These are phyloP conservation scores for Melopsittacus undulatus DNA, from an alignment of 2,797 vertebrate species.

Conservation along the genomic window DNA sequence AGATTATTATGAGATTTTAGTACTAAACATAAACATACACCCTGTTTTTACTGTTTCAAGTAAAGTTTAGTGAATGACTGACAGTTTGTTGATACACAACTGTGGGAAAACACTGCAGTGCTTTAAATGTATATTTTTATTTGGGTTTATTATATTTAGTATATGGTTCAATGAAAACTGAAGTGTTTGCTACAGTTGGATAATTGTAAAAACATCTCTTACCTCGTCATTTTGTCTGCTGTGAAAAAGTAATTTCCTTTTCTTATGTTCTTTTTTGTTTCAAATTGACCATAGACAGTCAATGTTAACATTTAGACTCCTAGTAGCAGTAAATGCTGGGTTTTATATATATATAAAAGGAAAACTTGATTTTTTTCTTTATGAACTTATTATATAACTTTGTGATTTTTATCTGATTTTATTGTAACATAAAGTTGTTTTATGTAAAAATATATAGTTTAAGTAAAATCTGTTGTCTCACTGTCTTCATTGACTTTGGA, in stretches of 20 bases:
- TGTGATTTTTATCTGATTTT: slow-evolving; percentile 86
- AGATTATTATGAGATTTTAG: slow-evolving; percentile 29
- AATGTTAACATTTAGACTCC: slow-evolving; percentile 56
- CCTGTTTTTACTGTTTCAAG: slow-evolving; percentile 54
- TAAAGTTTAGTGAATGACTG: slow-evolving; percentile 44
- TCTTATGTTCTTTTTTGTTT: neutral
- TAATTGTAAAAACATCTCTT: slow-evolving; percentile 54
- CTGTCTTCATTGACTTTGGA: slow-evolving; percentile 8
- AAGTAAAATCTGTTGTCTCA: slow-evolving; percentile 59
- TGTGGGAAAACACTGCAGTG: slow-evolving; percentile 62
- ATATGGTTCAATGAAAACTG: slow-evolving; percentile 60
- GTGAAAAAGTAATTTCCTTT: slow-evolving; percentile 39
- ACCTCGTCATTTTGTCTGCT: slow-evolving; percentile 57
- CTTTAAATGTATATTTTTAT: slow-evolving; percentile 74
- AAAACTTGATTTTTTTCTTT: slow-evolving; percentile 73
- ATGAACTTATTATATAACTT: slow-evolving; percentile 79
- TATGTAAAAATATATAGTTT: slow-evolving; percentile 90
- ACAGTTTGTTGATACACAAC: slow-evolving; percentile 51
- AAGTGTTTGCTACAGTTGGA: slow-evolving; percentile 69
- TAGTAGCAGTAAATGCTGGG: slow-evolving; percentile 65
- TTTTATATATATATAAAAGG: slow-evolving; percentile 71
- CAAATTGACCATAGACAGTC: slow-evolving; percentile 28
- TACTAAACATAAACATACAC: slow-evolving; percentile 21
- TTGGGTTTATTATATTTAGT: slow-evolving; percentile 65
- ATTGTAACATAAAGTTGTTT: slow-evolving; percentile 85